A percentile compares a stretch with the other conserved stretches of the same genome.
phyloP scores from a whole-genome alignment of 2,113 vertebrate genomes.

The Solea senegalensis region DNA sequence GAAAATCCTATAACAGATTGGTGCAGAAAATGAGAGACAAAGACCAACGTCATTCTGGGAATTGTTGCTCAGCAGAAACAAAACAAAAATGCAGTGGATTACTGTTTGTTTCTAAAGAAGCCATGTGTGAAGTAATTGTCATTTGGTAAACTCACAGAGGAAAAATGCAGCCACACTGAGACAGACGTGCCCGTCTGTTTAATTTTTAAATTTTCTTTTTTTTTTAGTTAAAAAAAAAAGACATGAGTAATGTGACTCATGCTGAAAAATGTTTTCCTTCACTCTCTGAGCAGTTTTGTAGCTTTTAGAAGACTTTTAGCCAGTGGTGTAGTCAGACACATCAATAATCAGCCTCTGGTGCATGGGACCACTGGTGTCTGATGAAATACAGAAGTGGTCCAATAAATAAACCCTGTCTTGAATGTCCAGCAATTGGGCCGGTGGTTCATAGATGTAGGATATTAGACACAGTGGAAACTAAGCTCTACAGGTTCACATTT shows the following conservation, averaged over 20 bases:
- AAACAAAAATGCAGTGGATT: background rate
- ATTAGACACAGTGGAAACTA: slow-evolving; percentile 7
- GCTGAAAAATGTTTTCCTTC: too few species aligned
- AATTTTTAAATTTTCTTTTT: too few species aligned
- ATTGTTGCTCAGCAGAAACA: background rate
- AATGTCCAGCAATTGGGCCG: slow-evolving; percentile 4
- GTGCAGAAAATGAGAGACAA: background rate
- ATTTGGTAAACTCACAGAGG: too few species aligned
- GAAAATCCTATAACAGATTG: background rate
- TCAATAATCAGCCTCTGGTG: slow-evolving; percentile 31
- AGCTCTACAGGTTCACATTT: background rate
- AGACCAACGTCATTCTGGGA: background rate
- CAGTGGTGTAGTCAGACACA: background rate
- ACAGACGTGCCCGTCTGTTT: too few species aligned
- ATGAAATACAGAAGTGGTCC: slow-evolving; percentile 29
- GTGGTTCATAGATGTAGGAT: background rate
- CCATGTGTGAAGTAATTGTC: too few species aligned
- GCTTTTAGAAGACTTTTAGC: background rate
- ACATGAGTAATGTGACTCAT: too few species aligned
- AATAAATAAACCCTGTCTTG: slow-evolving; percentile 35
- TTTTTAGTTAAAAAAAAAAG: too few species aligned
- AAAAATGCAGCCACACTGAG: too few species aligned
- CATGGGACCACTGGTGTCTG: slow-evolving; percentile 18
- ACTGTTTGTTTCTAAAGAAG: too few species aligned
- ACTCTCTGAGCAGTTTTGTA: background rate